Percentiles rank a stretch among this genome's conserved stretches.
Evolutionary conservation across 2,113 vertebrate species (phyloP).

Genomic region (Cricetomys ansorgei): DNA sequence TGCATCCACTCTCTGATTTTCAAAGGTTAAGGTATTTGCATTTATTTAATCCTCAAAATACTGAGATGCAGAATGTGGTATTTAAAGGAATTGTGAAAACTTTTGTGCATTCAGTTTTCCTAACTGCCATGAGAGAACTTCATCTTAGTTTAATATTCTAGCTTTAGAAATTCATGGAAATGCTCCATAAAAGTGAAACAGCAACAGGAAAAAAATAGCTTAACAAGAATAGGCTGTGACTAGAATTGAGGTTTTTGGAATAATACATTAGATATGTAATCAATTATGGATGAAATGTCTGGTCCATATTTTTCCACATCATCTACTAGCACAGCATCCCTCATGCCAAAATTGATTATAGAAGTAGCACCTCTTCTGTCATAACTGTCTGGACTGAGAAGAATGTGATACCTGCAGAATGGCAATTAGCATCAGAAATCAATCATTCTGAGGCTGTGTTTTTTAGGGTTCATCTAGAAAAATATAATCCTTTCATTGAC

Average conservation of each 20-base stretch:
- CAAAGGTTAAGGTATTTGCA: not conserved
- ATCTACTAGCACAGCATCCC: constrained; percentile 15
- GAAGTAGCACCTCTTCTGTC: constrained; percentile 68
- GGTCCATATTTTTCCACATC: constrained; percentile 62
- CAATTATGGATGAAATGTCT: constrained; percentile 79
- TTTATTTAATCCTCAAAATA: constrained; percentile 63
- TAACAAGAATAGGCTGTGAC: constrained; percentile 63
- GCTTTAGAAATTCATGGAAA: constrained; percentile 55
- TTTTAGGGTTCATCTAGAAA: constrained; percentile 56
- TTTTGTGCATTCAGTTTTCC: constrained; percentile 32
- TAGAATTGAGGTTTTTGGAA: constrained; percentile 58
- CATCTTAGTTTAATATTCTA: constrained; percentile 48
- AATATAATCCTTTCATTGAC: not conserved
- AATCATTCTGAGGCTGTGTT: constrained; percentile 57
- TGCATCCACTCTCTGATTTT: not conserved
- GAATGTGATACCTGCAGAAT: not conserved
- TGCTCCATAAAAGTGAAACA: constrained; percentile 33
- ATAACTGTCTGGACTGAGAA: constrained; percentile 52
- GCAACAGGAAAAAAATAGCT: constrained; percentile 63
- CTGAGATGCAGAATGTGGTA: constrained; percentile 59
- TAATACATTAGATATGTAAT: constrained; percentile 74
- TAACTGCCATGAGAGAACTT: constrained; percentile 63
- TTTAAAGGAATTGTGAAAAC: constrained; percentile 41
- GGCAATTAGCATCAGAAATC: constrained; percentile 57
- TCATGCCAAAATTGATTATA: constrained; percentile 67